Base-by-base conservation (phyloP, 2,888 invertebrate genomes). In the Campaea margaritaria region DNA sequence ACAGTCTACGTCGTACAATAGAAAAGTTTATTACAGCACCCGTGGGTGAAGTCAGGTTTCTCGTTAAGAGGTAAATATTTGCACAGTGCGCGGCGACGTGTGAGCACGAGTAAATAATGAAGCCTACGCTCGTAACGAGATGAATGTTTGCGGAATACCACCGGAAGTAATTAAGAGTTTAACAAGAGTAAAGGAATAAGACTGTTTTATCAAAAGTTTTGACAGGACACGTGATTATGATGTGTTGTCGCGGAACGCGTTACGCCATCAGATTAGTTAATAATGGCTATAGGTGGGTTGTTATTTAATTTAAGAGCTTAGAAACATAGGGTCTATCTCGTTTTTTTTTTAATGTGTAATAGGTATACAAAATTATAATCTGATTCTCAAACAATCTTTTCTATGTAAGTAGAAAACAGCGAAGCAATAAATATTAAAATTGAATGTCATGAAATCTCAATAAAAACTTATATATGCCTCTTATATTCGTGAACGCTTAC, bases 11-110 rank as follows among this genome's bases (percentile, higher is more conserved):
- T 67, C 69, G 70, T 70, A 88, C 85, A 87, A 89, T 87, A 85
- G 85, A 89, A 89, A 90, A 89, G 82, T 89, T 88, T 87, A 87
- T 87, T 87, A 85, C 83, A 68, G 78, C 73, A 75, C 82, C 82
- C 83, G 74, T 78, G 85, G 82, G 83, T 79, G 72, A 87, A 89
- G 88, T 86, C 89, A 88, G 87, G 84, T 85, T 87, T 82, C 87
- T 89, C 84, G 86, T 88, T 86, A 85, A 83, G 83, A 83, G 81
- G 85, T 85, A 89, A 90, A 90, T 87, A 90, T 89, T 90, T 89
- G 85, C 74, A 69, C 72, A 75, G 77, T 75, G 82, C 76, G 83
- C 76, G 76, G 81, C 82, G 78, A 85, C 82, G 85, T 86, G 87
- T 83, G 81, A 84, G 86, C 75, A 80, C 80, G 76, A 81, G 86